Conservation (phyloP, 23 tunicate species). For the Ascidia mentula region DNA sequence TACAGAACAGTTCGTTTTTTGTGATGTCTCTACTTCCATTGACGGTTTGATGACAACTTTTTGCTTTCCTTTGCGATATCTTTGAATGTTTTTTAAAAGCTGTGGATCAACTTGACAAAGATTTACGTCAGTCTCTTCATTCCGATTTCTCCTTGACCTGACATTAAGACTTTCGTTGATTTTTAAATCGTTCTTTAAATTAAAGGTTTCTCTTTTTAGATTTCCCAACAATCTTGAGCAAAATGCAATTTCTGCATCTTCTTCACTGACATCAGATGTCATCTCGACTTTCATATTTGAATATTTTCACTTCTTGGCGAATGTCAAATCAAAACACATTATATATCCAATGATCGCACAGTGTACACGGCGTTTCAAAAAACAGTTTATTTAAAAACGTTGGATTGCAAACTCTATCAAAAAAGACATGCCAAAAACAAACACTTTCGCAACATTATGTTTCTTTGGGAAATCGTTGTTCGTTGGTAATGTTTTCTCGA, state of each 20-base stretch:
- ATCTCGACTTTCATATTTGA: neutral
- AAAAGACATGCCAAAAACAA: too few relatives aligned
- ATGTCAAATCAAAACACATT: too few relatives aligned
- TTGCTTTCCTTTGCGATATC: neutral
- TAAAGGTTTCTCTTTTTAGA: neutral
- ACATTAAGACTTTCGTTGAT: too few relatives aligned
- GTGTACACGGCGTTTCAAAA: constrained; percentile 1
- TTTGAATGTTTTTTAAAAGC: neutral
- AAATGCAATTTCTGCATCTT: neutral
- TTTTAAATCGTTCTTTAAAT: too few relatives aligned
- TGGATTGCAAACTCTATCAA: too few relatives aligned
- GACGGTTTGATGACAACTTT: neutral
- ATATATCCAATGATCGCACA: neutral
- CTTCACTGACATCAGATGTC: neutral
- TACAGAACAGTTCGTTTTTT: neutral
- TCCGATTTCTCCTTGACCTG: too few relatives aligned
- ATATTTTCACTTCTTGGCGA: too few relatives aligned
- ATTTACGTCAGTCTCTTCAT: too few relatives aligned
- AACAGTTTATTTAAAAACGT: too few relatives aligned
- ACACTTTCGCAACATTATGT: too few relatives aligned
- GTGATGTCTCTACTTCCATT: neutral
- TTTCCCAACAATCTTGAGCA: neutral
- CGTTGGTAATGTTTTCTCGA: neutral
- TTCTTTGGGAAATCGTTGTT: too few relatives aligned
- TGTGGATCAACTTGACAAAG: neutral